Evolutionary conservation across 1,140 invertebrate genomes (phyloP), one percentile per base, ranked within the genome.

Genomic region (Drosophila nebulosa): DNA sequence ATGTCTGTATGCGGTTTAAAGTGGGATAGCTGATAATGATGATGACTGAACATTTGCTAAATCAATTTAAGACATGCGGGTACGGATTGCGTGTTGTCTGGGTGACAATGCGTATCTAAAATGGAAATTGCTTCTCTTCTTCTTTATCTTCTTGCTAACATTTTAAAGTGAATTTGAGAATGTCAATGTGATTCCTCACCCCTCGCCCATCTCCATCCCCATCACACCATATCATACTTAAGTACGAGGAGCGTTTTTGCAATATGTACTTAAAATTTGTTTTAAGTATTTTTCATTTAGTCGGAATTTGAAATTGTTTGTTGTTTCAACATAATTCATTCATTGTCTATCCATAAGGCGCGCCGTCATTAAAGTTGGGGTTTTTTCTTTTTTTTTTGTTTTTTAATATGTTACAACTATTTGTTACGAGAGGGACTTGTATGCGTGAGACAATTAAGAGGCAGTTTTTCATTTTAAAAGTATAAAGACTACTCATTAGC

Each of bases 1-100:
- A 27, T 55, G 52, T 55, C 4, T 55, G 26, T 58, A 12, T 58
- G 32, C 22, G 55, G 55, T 69, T 63, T 63, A 18, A 58, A 42
- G 10, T 36, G 60, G 24, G 35, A 61, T 26, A 65, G 9, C 69
- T 80, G 81, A 74, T 85, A 86, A 85, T 81, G 80, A 66, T 86
- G 74, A 85, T 86, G 57, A 52, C 27, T 46, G 64, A 63, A 71
- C 73, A 80, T 69, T 86, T 80, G 61, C 66, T 74, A 78, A 85
- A 85, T 86, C 80, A 85, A 85, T 85, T 80, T 74, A 30, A 69
- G 36, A 66, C 58, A 68, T 65, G 69, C 39, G 52, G 30, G 61
- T 18, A 46, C 63, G 27, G 32, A 21, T 16, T 16, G 18, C 21
- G 18, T 26, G 56, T 50, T 21, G 51, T 5, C 26, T 55, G 50